phyloP scores from a whole-genome alignment of 2,888 invertebrate species.

The Hartigia nigra region DNA sequence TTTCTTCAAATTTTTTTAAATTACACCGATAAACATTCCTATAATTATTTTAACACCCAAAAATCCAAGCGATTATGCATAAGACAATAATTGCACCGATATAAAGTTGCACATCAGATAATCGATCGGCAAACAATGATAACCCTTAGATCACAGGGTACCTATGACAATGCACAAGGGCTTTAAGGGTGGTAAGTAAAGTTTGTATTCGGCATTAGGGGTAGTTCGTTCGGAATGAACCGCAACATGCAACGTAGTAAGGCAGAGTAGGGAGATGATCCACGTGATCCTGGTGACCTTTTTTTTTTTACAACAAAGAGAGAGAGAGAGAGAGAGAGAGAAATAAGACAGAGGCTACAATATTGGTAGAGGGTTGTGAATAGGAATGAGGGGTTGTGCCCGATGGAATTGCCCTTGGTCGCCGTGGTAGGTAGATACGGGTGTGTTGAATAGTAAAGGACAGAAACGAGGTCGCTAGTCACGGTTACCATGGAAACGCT shows the following conservation, averaged over 20 bases:
- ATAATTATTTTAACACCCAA: neutral
- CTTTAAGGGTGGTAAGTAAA: neutral
- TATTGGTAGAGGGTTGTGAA: neutral
- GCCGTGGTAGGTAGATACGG: neutral
- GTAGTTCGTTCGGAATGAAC: neutral
- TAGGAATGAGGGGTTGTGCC: too few relatives aligned
- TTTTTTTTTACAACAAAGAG: neutral
- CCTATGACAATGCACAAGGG: neutral
- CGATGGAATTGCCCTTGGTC: neutral
- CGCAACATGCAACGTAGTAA: neutral
- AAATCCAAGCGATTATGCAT: neutral
- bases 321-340: neutral
- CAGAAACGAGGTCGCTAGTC: constrained; percentile 33
- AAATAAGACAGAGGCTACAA: neutral
- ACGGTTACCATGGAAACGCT: constrained; percentile 51
- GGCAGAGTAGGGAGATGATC: neutral
- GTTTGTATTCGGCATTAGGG: neutral
- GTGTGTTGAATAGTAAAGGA: constrained; percentile 22
- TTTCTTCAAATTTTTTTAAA: too few relatives aligned
- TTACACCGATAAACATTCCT: too few relatives aligned
- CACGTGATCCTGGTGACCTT: neutral
- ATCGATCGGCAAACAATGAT: neutral
- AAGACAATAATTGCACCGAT: neutral
- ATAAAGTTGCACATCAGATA: neutral
- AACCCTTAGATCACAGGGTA: neutral